Evolutionary conservation across 2,888 invertebrate genomes (phyloP).

Genomic region (Camptogramma bilineatum): DNA sequence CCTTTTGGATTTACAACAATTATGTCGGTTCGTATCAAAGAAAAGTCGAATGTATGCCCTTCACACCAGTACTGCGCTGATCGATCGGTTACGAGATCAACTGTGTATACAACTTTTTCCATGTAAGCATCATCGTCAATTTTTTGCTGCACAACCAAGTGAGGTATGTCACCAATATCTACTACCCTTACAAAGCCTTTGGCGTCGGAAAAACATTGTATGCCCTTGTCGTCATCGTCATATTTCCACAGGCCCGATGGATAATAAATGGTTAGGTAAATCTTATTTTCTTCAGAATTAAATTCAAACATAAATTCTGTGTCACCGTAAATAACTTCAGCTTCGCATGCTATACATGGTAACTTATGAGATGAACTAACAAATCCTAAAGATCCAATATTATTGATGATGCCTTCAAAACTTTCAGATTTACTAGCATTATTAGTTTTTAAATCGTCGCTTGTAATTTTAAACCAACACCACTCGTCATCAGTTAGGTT

Average conservation of each 20-base stretch:
- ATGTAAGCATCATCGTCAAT: constrained; percentile 35
- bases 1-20: constrained; percentile 79
- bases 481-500: constrained; percentile 56
- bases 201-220: constrained; percentile 87
- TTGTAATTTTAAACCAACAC: constrained; percentile 67
- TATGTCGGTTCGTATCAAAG: constrained; percentile 77
- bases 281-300: constrained; percentile 55
- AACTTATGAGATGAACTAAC: constrained; percentile 52
- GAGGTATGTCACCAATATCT: constrained; percentile 67
- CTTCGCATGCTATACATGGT: constrained; percentile 75
- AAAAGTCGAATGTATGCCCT: constrained; percentile 82
- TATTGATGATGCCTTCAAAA: constrained; percentile 64
- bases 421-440: background rate
- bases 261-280: constrained; percentile 83
- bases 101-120: constrained; percentile 77
- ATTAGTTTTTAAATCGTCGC: constrained; percentile 18
- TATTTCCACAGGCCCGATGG: constrained; percentile 83
- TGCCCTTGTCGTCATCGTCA: constrained; percentile 71
- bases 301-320: constrained; percentile 71
- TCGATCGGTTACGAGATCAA: constrained; percentile 80
- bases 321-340: constrained; percentile 58
- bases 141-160: constrained; percentile 46
- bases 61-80: constrained; percentile 89
- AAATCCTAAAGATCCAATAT: constrained; percentile 59
- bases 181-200: constrained; percentile 79